phyloP scores from a whole-genome alignment of 2,888 invertebrate species.

The Chloroclystis v-ata region DNA sequence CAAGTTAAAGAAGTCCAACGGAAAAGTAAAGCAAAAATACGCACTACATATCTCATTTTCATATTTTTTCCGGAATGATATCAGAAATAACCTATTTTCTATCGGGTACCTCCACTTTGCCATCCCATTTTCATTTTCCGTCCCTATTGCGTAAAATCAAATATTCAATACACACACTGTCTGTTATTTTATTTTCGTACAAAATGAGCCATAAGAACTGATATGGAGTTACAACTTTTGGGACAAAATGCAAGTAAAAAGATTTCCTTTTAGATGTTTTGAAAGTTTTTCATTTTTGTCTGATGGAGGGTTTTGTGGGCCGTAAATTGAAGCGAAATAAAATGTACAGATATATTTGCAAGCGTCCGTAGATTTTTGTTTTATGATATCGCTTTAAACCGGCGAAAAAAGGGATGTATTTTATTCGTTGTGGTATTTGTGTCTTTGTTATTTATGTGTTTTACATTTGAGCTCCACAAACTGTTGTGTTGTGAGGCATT shows the following conservation, averaged over 20 bases:
- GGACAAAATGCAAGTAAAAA: conserved; percentile 23
- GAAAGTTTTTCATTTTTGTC: conserved; percentile 11
- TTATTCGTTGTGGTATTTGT: too few relatives aligned
- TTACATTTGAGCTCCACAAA: too few relatives aligned
- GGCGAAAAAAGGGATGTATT: too few relatives aligned
- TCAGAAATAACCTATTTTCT: not conserved
- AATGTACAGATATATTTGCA: too few relatives aligned
- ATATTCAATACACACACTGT: conserved; percentile 4
- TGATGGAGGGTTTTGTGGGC: conserved; percentile 1
- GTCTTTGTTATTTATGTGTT: too few relatives aligned
- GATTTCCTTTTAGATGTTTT: conserved; percentile 20
- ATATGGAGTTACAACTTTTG: conserved; percentile 19
- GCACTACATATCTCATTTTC: too few relatives aligned
- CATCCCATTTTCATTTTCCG: not conserved
- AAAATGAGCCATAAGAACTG: conserved; percentile 12
- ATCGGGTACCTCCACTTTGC: not conserved
- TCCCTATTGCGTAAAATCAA: conserved; percentile 4
- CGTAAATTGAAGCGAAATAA: not conserved
- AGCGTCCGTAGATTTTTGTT: too few relatives aligned
- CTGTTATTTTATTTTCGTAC: conserved; percentile 15
- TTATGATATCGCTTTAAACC: too few relatives aligned
- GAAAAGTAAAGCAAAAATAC: not conserved
- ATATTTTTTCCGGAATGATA: not conserved
- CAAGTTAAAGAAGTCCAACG: too few relatives aligned
- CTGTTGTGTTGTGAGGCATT: too few relatives aligned